These are phyloP conservation scores for Melipona quadrifasciata DNA, from an alignment of 1,140 invertebrate genomes.

Conservation along the genomic window DNA sequence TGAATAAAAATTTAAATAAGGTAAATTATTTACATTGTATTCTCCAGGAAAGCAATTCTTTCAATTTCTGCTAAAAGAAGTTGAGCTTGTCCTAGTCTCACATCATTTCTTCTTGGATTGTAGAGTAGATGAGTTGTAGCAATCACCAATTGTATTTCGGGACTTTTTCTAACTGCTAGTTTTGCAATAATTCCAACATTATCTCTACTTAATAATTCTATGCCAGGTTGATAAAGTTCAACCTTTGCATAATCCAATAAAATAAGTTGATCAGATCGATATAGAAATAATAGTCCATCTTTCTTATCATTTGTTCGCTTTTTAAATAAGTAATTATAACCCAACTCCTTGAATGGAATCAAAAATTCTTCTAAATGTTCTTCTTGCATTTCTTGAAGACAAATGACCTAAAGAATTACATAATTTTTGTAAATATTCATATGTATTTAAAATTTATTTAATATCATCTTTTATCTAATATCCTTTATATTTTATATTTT, in stretches of 20 bases:
- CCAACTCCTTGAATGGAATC: conserved; percentile 80
- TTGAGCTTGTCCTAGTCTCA: conserved; percentile 92
- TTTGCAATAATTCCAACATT: conserved; percentile 93
- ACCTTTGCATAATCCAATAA: conserved; percentile 78
- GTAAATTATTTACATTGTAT: conserved; percentile 67
- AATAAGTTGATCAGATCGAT: conserved; percentile 72
- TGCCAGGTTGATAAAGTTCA: conserved; percentile 82
- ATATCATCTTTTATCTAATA: not conserved
- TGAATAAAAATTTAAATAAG: not conserved
- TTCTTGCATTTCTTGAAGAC: conserved; percentile 94
- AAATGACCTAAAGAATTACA: conserved; percentile 85
- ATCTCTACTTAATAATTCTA: conserved; percentile 88
- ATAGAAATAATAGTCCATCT: conserved; percentile 76
- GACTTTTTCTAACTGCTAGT: conserved; percentile 83
- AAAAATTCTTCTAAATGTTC: conserved; percentile 87
- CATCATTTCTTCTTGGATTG: conserved; percentile 93
- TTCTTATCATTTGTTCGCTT: conserved; percentile 78
- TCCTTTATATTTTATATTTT: too few relatives aligned
- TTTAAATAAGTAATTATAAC: conserved; percentile 79
- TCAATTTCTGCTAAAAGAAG: conserved; percentile 92
- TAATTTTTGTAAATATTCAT: not conserved
- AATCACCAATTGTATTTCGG: conserved; percentile 85
- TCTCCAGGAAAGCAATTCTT: conserved; percentile 85
- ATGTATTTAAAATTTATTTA: not conserved
- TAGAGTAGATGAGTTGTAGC: conserved; percentile 97